These are phyloP conservation scores for Phaenicophaeus curvirostris DNA, from an alignment of 2,797 vertebrate genomes.

Conservation along the genomic window DNA sequence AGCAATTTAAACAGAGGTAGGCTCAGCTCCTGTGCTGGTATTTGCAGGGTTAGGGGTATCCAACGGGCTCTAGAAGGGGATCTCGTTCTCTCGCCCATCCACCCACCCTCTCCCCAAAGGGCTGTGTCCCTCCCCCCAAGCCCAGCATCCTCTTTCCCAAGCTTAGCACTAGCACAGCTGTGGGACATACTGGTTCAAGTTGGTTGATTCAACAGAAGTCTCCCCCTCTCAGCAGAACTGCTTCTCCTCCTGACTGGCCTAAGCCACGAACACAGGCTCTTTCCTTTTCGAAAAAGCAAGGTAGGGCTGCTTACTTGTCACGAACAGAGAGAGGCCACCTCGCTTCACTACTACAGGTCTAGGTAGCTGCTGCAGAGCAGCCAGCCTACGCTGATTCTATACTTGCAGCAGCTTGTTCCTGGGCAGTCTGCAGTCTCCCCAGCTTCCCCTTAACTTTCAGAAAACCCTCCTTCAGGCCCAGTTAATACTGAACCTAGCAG, in stretches of 20 bases:
- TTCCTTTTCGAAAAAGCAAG: neutral
- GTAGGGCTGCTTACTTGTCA: neutral
- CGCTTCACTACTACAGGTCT: rapidly evolving
- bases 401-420: rapidly evolving
- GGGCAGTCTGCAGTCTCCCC: rapidly evolving
- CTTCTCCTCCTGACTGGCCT: neutral
- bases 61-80: neutral
- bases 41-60: neutral
- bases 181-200: neutral
- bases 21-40: neutral
- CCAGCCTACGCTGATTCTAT: neutral
- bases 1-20: neutral
- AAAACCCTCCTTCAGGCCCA: neutral
- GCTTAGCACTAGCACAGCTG: neutral
- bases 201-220: neutral
- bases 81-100: neutral
- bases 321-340: neutral
- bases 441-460: neutral
- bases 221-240: neutral
- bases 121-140: neutral
- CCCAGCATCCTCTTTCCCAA: neutral
- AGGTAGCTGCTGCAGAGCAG: neutral
- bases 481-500: neutral
- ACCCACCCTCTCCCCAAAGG: neutral
- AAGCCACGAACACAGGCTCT: neutral